These are phyloP conservation scores for Clivina fossor DNA, from an alignment of 2,888 invertebrate genomes.

Conservation along the genomic window DNA sequence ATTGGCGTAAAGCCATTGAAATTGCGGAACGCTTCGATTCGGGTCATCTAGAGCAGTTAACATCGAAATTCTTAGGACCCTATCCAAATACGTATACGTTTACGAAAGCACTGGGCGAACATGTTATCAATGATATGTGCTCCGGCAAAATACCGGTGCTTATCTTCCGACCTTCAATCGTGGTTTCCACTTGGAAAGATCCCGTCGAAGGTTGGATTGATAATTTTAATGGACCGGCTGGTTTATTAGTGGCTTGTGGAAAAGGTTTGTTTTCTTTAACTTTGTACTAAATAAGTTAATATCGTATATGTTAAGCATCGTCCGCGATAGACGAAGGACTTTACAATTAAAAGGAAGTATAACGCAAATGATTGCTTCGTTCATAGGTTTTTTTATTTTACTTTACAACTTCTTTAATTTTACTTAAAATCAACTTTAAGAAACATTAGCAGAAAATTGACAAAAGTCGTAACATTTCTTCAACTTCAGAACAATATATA, in stretches of 20 bases:
- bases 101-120: conserved; percentile 83
- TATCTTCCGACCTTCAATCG: conserved; percentile 84
- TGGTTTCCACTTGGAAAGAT: conserved; percentile 18
- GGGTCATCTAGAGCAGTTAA: conserved; percentile 56
- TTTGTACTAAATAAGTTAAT: too few relatives aligned
- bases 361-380: too few relatives aligned
- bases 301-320: too few relatives aligned
- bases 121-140: conserved; percentile 63
- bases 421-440: too few relatives aligned
- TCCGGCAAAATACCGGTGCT: conserved; percentile 65
- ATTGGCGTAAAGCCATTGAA: conserved; percentile 67
- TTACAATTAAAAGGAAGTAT: too few relatives aligned
- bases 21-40: conserved; percentile 63
- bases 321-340: too few relatives aligned
- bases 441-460: too few relatives aligned
- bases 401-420: too few relatives aligned
- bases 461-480: too few relatives aligned
- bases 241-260: conserved; percentile 24
- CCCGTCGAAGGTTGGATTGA: conserved; percentile 34
- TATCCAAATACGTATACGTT: conserved; percentile 87
- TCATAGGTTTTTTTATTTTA: too few relatives aligned
- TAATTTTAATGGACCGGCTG: conserved; percentile 35
- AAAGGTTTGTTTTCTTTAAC: too few relatives aligned
- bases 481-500: too few relatives aligned
- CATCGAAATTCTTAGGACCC: conserved; percentile 59